Base-by-base conservation (phyloP, 2,888 invertebrate genomes). In the Nomada ruficornis region DNA sequence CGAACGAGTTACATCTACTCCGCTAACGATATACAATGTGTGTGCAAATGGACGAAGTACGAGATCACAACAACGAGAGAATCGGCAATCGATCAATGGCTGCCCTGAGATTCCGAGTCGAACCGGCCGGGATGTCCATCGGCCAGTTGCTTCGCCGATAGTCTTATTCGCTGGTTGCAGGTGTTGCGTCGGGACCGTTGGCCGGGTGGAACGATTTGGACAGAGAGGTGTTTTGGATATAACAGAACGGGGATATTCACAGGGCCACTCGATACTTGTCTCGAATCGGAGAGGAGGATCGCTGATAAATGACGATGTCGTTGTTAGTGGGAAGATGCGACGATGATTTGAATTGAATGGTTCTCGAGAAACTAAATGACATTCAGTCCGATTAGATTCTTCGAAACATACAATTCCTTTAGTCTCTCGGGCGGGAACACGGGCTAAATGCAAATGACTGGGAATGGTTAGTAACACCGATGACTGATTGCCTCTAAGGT, bases 161-260 rank as follows among this genome's bases (percentile, higher is more conserved):
- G 87, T 87, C 80, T 87, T 87, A 64, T 89, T 86, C 87, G 85
- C 88, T 89, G 88, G 90, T 89, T 86, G 92, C 91, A 91, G 90
- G 91, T 89, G 91, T 93, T 89, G 92, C 92, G 92, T 93, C 92
- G 92, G 92, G 92, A 92, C 90, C 91, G 92, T 93, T 92, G 92
- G 92, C 90, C 89, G 89, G 89, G 90, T 91, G 92, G 91, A 92
- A 84, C 83, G 67, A n/a, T 68, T 36, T 29, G 82, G 82, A 71
- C 15, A 57, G 10, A 36, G 11, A 18, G 76, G 20, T 54, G 54
- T 20, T 26, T 5, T 54, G 47, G 54, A 15, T 7, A 18, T 2
- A 11, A 13, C 0, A 13, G 57, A 54, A 29, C 11, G 29, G 59
- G 55, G 47, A 15, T 26, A 23, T 55, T 11, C 23, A 59, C 52